Conservation (phyloP, 1,140 invertebrate genomes). For the Piezodorus guildinii region DNA sequence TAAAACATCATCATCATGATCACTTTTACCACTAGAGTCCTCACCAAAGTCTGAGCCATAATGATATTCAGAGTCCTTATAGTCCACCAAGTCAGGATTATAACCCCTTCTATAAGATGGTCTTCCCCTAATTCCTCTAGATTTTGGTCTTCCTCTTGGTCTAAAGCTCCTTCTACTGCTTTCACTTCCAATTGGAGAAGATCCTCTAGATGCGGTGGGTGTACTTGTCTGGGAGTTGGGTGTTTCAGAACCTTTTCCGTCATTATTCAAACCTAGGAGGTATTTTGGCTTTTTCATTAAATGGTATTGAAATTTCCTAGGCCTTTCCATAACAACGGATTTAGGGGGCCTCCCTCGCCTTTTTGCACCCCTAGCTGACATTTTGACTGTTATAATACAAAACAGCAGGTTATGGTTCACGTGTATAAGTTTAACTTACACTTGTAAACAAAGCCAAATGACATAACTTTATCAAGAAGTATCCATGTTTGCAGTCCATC, state of each 20-base stretch:
- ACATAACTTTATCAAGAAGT: slow-evolving; percentile 42
- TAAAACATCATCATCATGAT: slow-evolving; percentile 55
- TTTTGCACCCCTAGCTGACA: slow-evolving; percentile 74
- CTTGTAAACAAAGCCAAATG: slow-evolving; percentile 51
- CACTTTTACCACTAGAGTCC: slow-evolving; percentile 67
- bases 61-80: slow-evolving; percentile 75
- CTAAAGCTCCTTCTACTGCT: slow-evolving; percentile 50
- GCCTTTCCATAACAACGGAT: slow-evolving; percentile 67
- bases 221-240: slow-evolving; percentile 53
- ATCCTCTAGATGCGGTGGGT: slow-evolving; percentile 59
- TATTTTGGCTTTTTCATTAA: slow-evolving; percentile 87
- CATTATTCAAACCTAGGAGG: slow-evolving; percentile 46
- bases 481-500: slow-evolving; percentile 42
- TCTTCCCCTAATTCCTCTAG: slow-evolving; percentile 31
- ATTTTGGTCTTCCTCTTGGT: slow-evolving; percentile 30
- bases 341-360: slow-evolving; percentile 79
- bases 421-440: slow-evolving; percentile 40
- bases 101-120: slow-evolving; percentile 52
- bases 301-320: slow-evolving; percentile 73
- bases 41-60: slow-evolving; percentile 83
- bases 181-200: slow-evolving; percentile 59
- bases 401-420: slow-evolving; percentile 33
- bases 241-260: slow-evolving; percentile 49
- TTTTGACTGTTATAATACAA: slow-evolving; percentile 39
- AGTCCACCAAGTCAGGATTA: slow-evolving; percentile 55